Evolutionary conservation across 2,113 vertebrate species (phyloP), one percentile per base, ranked within the genome.

Genomic region (Deroptyus accipitrinus): DNA sequence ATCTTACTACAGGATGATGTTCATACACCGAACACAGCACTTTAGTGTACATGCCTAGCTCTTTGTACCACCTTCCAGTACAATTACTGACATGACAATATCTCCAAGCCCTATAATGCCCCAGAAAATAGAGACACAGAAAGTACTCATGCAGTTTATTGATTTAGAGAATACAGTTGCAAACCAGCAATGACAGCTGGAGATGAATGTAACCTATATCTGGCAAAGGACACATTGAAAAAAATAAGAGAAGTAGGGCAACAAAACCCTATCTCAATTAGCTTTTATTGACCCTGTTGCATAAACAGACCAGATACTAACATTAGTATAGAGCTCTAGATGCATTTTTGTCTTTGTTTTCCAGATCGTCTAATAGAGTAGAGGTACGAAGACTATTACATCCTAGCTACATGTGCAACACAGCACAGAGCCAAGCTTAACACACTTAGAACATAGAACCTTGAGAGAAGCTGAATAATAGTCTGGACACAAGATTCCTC

Each of bases 241-340:
- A 87, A 96, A 75, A 55, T 8, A 57, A 79, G 49, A 86, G 69
- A 87, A 87, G 62, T 19, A n/a, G 39, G 14, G 27, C 48, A 64
- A 76, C 67, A 88, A 83, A 94, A 82, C 44, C 37, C 83, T 57
- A 83, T 63, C 72, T 94, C 76, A 74, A 63, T 88, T 74, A 88
- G 72, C 54, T 93, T 64, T 70, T 86, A 92, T 74, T 83, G 79
- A 90, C n/a, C 49, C n/a, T 33, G 17, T 37, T 69, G 72, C 68
- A 77, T 85, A 85, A 94, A 79, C 15, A 49, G 55, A 51, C 31
- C 46, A n/a, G 39, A 67, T 5, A 90, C 48, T 19, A 79, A 52
- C 24, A 24, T 16, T 17, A 22, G 13, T 7, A 42, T 16, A 68
- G 54, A 75, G 31, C 20, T 73, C 62, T 48, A 17, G 22, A 22